These are phyloP conservation scores for Ctenochaetus hawaiiensis DNA, from an alignment of 2,797 vertebrate genomes.

Conservation along the genomic window DNA sequence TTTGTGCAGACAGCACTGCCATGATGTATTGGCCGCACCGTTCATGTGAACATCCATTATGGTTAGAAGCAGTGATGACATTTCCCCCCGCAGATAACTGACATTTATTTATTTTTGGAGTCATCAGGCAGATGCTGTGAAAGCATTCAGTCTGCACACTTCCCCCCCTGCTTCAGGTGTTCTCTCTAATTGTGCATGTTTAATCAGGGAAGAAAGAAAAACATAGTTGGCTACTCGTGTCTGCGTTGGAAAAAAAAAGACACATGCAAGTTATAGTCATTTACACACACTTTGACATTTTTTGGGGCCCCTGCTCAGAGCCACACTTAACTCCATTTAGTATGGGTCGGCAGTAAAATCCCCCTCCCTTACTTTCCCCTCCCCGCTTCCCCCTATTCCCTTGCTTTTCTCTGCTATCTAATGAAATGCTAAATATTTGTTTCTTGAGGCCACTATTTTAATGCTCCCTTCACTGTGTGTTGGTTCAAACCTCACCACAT, in stretches of 20 bases:
- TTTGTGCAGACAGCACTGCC: constrained; percentile 6
- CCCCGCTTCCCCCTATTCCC: constrained; percentile 19
- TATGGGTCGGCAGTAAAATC: constrained; percentile 68
- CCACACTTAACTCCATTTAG: constrained; percentile 76
- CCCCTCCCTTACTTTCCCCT: constrained; percentile 42
- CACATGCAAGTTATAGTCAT: constrained; percentile 53
- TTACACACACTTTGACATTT: constrained; percentile 76
- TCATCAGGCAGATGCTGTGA: constrained; percentile 63
- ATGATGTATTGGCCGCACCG: constrained; percentile 21
- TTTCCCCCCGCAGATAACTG: constrained; percentile 65
- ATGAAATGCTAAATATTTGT: constrained; percentile 79
- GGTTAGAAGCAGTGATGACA: constrained; percentile 47
- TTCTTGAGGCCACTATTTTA: constrained; percentile 66
- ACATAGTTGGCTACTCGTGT: neutral
- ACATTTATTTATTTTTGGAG: constrained; percentile 74
- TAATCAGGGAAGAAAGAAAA: constrained; percentile 54
- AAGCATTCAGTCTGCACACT: constrained; percentile 52
- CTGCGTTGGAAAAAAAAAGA: constrained; percentile 44
- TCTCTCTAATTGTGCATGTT: constrained; percentile 68
- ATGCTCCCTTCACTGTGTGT: constrained; percentile 41
- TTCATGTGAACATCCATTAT: constrained; percentile 47
- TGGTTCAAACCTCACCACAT: constrained; percentile 34
- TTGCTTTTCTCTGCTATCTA: constrained; percentile 50
- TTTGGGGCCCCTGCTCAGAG: constrained; percentile 71
- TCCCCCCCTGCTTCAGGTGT: constrained; percentile 66